phyloP scores from a whole-genome alignment of 2,113 vertebrate genomes.

The Xiphorhynchus elegans region DNA sequence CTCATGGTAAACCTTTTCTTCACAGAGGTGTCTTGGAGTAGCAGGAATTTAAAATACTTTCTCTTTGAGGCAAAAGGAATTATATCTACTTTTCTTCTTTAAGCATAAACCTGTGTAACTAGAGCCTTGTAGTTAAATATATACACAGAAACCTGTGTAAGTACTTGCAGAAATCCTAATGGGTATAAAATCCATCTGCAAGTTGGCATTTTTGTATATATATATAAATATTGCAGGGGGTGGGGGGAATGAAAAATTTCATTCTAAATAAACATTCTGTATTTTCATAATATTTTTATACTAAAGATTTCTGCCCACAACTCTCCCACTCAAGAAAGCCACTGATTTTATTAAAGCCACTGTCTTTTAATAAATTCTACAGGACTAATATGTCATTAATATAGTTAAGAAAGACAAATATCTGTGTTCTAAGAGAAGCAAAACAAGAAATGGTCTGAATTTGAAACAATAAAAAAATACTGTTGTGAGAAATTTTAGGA shows the following conservation, averaged over 20 bases:
- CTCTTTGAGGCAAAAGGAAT: background rate
- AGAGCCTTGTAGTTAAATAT: background rate
- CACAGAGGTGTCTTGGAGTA: background rate
- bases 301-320: background rate
- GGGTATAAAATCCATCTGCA: background rate
- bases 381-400: background rate
- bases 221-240: background rate
- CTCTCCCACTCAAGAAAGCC: background rate
- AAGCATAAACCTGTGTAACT: background rate
- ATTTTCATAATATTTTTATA: background rate
- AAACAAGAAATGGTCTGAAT: background rate
- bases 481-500: background rate
- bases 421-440: background rate
- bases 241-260: background rate
- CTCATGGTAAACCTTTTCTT: background rate
- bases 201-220: background rate
- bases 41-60: background rate
- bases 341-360: background rate
- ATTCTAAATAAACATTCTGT: background rate
- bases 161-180: background rate
- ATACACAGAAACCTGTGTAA: background rate
- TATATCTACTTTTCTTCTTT: background rate
- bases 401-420: background rate
- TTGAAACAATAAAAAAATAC: background rate
- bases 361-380: background rate